These are phyloP conservation scores for Pseudobourletiella spinata DNA, from an alignment of 1,140 invertebrate genomes.

Conservation along the genomic window DNA sequence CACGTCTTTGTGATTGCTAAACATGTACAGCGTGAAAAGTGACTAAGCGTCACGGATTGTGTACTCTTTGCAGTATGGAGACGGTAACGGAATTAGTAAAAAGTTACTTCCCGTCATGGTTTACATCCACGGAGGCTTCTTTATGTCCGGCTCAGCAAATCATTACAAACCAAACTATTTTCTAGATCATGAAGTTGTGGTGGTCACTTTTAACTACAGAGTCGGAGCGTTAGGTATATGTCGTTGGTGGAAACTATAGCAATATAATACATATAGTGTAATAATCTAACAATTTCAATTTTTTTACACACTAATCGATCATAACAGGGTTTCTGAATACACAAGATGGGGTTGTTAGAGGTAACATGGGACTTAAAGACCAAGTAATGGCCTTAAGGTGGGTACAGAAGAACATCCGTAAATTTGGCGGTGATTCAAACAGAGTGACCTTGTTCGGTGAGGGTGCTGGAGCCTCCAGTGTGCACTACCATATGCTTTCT, in stretches of 20 bases:
- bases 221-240: constrained; percentile 43
- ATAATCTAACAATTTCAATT: too few relatives aligned
- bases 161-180: constrained; percentile 38
- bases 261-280: too few relatives aligned
- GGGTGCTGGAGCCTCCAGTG: constrained; percentile 40
- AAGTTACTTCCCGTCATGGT: constrained; percentile 31
- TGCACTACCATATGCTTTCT: constrained; percentile 32
- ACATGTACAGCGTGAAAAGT: not conserved
- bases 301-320: too few relatives aligned
- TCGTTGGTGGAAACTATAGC: too few relatives aligned
- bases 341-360: constrained; percentile 2
- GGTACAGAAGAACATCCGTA: constrained; percentile 39
- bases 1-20: not conserved
- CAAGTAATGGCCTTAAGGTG: constrained; percentile 41
- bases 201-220: constrained; percentile 46
- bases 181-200: constrained; percentile 41
- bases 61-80: not conserved
- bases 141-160: constrained; percentile 21
- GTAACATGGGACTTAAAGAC: constrained; percentile 37
- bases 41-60: too few relatives aligned
- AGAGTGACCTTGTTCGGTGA: constrained; percentile 42
- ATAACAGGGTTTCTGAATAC: constrained; percentile 13
- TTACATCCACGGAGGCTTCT: constrained; percentile 32
- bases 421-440: constrained; percentile 41
- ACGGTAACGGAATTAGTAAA: not conserved